phyloP scores from a whole-genome alignment of 2,113 vertebrate genomes.

The Takifugu flavidus region DNA sequence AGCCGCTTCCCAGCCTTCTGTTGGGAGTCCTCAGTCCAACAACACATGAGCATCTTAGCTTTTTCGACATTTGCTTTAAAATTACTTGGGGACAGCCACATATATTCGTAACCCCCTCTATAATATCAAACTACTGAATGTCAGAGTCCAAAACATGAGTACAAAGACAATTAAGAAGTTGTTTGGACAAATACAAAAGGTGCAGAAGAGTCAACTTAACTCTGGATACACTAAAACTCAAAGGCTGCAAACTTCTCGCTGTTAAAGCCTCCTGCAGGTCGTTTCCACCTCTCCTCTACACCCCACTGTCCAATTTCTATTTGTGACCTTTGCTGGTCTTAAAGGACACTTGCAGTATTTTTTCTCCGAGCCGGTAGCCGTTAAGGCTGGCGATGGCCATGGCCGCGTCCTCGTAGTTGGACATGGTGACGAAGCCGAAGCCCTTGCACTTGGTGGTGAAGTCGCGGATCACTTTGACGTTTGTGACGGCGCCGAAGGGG shows the following conservation, averaged over 20 bases:
- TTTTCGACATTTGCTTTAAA: constrained; percentile 72
- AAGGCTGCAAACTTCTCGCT: constrained; percentile 40
- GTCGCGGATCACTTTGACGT: constrained; percentile 98
- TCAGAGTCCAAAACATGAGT: constrained; percentile 76
- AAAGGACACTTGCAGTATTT: constrained; percentile 99
- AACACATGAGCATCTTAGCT: constrained; percentile 48
- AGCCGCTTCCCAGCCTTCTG: constrained; percentile 3
- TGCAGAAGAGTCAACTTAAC: constrained; percentile 81
- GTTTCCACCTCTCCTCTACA: constrained; percentile 35
- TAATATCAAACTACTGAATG: constrained; percentile 82
- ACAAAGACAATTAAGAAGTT: constrained; percentile 71
- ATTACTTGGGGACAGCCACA: constrained; percentile 74
- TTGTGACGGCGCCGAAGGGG: constrained; percentile 96
- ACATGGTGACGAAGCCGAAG: constrained; percentile 99
- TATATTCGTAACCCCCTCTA: constrained; percentile 42
- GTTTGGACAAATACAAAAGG: constrained; percentile 84
- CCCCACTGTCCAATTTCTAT: constrained; percentile 69
- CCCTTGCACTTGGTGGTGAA: constrained; percentile 99
- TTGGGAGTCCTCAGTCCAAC: constrained; percentile 40
- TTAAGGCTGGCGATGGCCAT: constrained; percentile 99
- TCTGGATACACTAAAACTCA: constrained; percentile 75
- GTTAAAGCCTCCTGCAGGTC: constrained; percentile 26
- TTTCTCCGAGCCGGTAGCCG: constrained; percentile 97
- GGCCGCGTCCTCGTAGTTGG: constrained; percentile 99
- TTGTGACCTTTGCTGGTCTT: constrained; percentile 99